Evolutionary conservation across 2,797 vertebrate species (phyloP).

Genomic region (Coilia nasus): DNA sequence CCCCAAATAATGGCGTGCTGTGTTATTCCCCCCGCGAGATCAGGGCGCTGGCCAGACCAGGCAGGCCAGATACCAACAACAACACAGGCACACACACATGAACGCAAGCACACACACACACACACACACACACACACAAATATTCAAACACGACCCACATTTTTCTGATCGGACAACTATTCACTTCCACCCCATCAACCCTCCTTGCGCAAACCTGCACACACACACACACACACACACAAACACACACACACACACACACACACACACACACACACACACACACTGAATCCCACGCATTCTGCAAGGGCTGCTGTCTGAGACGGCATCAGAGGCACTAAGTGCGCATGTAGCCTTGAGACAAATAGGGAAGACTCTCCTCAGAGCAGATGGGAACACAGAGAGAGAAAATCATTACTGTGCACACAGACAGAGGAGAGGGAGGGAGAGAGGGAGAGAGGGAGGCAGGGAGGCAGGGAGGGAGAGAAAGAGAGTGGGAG

Average conservation of each 20-base stretch:
- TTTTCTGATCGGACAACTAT: no score
- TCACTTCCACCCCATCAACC: no score
- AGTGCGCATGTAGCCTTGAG: background rate
- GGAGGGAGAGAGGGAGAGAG: background rate
- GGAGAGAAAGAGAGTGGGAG: background rate
- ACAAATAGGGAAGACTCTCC: background rate
- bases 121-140: no score
- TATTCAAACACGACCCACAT: background rate
- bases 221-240: background rate
- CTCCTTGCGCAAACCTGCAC: no score
- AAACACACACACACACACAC: background rate
- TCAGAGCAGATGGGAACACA: background rate
- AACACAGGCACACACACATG: background rate
- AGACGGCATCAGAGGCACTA: background rate
- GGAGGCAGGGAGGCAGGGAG: background rate
- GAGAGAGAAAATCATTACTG: slow-evolving; percentile 3
- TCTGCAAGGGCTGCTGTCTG: background rate
- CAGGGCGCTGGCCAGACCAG: background rate
- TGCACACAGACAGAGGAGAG: background rate
- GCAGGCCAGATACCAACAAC: background rate
- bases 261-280: background rate
- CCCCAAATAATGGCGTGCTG: slow-evolving; percentile 66
- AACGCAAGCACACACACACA: background rate
- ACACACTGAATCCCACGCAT: background rate
- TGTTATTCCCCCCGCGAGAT: slow-evolving; percentile 58